Conservation (phyloP, 2,888 invertebrate genomes). For the Ephialtes manifestator region DNA sequence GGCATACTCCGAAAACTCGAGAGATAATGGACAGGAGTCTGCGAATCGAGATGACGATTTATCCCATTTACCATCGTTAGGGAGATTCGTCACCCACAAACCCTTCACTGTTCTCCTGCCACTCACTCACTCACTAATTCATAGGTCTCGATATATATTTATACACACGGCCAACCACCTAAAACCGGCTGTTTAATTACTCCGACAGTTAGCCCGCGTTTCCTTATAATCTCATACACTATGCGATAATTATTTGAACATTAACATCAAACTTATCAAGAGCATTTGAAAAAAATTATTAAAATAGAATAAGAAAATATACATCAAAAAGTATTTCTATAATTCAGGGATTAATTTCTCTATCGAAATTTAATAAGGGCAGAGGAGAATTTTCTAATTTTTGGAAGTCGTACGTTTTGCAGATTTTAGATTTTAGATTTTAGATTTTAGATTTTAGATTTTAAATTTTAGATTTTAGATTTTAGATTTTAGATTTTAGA, state of each 20-base stretch:
- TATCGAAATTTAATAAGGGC: no score
- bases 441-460: no score
- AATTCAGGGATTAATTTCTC: no score
- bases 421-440: no score
- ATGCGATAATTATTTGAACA: background rate
- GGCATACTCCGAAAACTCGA: background rate
- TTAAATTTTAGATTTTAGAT: no score
- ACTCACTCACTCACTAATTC: constrained; percentile 17
- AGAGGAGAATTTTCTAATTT: no score
- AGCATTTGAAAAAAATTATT: background rate
- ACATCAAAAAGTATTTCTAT: no score
- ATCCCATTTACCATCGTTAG: constrained; percentile 11
- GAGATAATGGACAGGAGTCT: constrained; percentile 16
- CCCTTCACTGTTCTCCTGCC: background rate
- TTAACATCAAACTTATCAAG: background rate
- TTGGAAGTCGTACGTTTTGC: no score
- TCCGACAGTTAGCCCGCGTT: no score
- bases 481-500: no score
- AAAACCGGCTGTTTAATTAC: background rate
- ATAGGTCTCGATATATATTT: constrained; percentile 16
- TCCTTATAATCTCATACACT: background rate
- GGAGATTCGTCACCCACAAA: constrained; percentile 9
- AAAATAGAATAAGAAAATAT: background rate
- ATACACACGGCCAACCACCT: background rate
- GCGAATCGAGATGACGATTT: constrained; percentile 30